Base-by-base conservation (phyloP, 2,797 vertebrate species). In the Octomys mimax region DNA sequence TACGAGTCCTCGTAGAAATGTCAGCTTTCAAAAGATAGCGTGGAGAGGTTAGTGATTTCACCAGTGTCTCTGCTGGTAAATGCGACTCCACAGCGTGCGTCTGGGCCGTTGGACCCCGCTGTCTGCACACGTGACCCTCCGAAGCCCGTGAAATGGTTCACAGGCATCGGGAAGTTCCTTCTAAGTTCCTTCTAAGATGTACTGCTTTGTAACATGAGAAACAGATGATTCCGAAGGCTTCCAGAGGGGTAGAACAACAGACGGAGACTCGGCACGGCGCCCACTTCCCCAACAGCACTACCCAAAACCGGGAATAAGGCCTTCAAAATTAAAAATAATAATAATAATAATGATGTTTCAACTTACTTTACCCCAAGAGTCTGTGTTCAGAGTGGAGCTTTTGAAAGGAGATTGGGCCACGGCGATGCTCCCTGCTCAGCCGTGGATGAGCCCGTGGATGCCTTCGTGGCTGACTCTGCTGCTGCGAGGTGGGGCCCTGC, bases 11-110 rank as follows among this genome's bases (percentile, higher is more conserved):
- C 57, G 86, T 18, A 79, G 62, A 33, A 57, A 91, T 79, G 19
- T 84, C 64, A 81, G 68, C 86, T 62, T 87, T 94, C 79, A 68
- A 24, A 87, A 89, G 71, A 70, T 62, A 52, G 36, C 87, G 49
- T 36, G 59, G 68, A 77, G 33, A 71, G 36, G 28, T 68, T 21
- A 59, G 75, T 36, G 64, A 80, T 62, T 52, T 78, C n/a, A 26
- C 59, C 57, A 87, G 66, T 5, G 8, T 64, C 77, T 8, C 7
- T n/a, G 64, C 70, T 66, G 92, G 24, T 28, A 54, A 39, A 3
- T 26, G 22, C 9, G 71, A 68, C 59, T 33, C 28, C 5, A 12
- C 39, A 73, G 36, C 28, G 62, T 33, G 36, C 83, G 70, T 42
- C 46, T 18, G n/a, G 26, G 71, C n/a, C 70, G 33, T 31, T 24